Base-by-base conservation (phyloP, 2,888 invertebrate species). In the Melanchra persicariae region DNA sequence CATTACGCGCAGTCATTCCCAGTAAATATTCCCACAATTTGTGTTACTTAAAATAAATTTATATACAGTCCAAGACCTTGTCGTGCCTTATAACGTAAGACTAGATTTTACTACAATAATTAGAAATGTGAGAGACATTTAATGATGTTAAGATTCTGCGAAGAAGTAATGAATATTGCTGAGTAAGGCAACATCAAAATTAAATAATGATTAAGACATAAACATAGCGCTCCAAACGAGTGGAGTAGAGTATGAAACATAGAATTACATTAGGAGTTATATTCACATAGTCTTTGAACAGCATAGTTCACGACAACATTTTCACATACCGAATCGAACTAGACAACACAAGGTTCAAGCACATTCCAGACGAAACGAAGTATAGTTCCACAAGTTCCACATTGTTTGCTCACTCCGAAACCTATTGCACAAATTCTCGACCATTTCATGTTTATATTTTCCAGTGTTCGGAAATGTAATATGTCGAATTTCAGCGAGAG, bases 31-130 rank as follows among this genome's bases (percentile, higher is more conserved):
- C 85, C 88, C 88, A 88, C 93, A 93, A 93, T 88, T 89, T 88
- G 90, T 92, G 92, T 88, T 87, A 83, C 91, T 91, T 93, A 93
- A 86, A 91, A 89, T 90, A 90, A 88, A 90, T 87, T 74, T 95
- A 95, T 94, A 85, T 94, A 95, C 94, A 95, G 90, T 93, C 89
- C 90, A 92, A 94, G 92, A 93, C 92, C 90, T 89, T 91, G 90
- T 91, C 90, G 91, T 91, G 93, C 93, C 95, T 94, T 95, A 95
- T 61, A 86, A 94, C 90, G 90, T 95, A 95, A 94, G 95, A 96
- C 95, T 96, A 96, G 95, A 96, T 92, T 95, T 95, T 95, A 95
- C 95, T 94, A 94, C 92, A 90, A 90, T 92, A 87, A 91, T 92
- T 90, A 92, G 86, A 92, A 90, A 92, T 87, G 90, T 92, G 92